phyloP scores from a whole-genome alignment of 2,888 invertebrate genomes.

The Elysia crispata region DNA sequence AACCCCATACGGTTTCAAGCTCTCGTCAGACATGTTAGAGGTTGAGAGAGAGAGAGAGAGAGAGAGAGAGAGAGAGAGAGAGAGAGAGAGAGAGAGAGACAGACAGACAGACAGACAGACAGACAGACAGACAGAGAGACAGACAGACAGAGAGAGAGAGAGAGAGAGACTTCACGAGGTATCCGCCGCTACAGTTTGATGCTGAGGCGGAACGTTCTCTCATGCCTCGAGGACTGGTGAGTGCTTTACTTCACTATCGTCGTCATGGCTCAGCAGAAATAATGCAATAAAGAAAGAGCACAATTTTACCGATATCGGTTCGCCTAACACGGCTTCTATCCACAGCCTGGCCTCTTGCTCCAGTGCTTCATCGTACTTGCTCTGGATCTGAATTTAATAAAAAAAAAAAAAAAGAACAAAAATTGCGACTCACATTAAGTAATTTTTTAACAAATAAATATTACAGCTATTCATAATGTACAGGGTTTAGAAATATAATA shows the following conservation, averaged over 20 bases:
- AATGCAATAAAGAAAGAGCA: too few species aligned
- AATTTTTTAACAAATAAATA: background rate
- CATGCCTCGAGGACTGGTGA: too few species aligned
- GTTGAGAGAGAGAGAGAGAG: background rate
- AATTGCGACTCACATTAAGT: background rate
- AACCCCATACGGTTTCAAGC: too few species aligned
- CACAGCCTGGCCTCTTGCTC: constrained; percentile 70
- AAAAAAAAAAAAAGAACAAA: background rate
- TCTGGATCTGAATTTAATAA: constrained; percentile 62
- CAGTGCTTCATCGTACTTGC: constrained; percentile 67
- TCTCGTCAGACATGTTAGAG: constrained; percentile 15
- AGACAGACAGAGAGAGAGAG: background rate
- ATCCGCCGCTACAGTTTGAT: too few species aligned
- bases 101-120: background rate
- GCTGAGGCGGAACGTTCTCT: too few species aligned
- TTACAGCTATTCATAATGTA: too few species aligned
- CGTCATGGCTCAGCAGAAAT: too few species aligned
- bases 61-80: constrained; percentile 9
- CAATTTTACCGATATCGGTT: constrained; percentile 40
- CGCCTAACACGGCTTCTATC: constrained; percentile 68
- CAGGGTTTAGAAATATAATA: too few species aligned
- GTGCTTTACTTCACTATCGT: too few species aligned
- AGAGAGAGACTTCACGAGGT: too few species aligned
- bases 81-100: background rate
- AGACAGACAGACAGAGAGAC: constrained; percentile 22